These are phyloP conservation scores for Chinchilla lanigera DNA, from an alignment of 2,113 vertebrate genomes.

Conservation along the genomic window DNA sequence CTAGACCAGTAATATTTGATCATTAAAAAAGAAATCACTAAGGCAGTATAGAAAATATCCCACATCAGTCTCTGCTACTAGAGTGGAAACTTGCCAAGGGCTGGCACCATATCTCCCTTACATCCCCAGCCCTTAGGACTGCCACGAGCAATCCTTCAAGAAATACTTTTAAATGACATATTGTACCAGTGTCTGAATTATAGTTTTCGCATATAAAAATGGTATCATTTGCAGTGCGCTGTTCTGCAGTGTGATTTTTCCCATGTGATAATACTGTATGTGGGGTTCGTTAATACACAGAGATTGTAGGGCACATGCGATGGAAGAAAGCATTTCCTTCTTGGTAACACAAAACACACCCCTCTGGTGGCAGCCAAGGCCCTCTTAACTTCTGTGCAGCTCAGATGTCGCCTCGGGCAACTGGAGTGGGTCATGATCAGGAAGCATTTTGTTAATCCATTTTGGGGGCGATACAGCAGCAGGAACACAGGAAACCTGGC, in stretches of 20 bases:
- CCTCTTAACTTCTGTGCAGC: not conserved
- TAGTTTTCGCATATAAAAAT: not conserved
- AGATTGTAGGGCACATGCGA: not conserved
- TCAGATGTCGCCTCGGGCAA: conserved; percentile 40
- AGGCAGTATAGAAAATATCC: not conserved
- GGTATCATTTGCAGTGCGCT: not conserved
- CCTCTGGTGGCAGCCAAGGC: not conserved
- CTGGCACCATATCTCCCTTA: not conserved
- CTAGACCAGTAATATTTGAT: not conserved
- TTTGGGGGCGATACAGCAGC: not conserved
- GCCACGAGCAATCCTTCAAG: not conserved
- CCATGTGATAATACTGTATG: not conserved
- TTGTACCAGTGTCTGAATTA: not conserved
- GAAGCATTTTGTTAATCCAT: conserved; percentile 56
- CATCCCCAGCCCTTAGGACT: not conserved
- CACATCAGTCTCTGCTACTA: not conserved
- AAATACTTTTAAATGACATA: not conserved
- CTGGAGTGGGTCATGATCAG: not conserved
- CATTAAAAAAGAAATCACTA: not conserved
- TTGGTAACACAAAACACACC: not conserved
- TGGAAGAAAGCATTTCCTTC: not conserved
- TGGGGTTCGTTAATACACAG: not conserved
- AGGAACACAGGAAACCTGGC: not conserved
- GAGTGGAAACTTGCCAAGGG: not conserved
- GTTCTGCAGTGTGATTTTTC: not conserved